Conservation (phyloP, 2,113 vertebrate species). For the Hymenochirus boettgeri region DNA sequence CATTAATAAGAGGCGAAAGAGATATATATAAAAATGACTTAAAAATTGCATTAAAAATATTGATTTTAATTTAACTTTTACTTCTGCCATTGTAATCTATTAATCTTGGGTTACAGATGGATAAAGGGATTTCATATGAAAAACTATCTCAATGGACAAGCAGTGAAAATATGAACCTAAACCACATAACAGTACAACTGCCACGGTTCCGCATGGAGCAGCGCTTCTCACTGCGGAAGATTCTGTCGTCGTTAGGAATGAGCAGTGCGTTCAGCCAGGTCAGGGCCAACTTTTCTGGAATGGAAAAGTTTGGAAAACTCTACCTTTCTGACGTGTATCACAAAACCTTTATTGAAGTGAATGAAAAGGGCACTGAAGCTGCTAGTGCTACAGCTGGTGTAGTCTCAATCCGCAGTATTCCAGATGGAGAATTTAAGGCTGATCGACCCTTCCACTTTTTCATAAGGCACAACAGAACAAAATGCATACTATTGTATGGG, state of each 20-base stretch:
- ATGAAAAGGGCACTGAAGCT: constrained; percentile 60
- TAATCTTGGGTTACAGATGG: constrained; percentile 46
- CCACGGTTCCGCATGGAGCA: constrained; percentile 62
- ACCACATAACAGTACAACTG: constrained; percentile 54
- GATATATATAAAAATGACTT: background rate
- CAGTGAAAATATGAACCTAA: constrained; percentile 34
- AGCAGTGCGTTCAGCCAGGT: constrained; percentile 52
- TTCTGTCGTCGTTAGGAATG: constrained; percentile 53
- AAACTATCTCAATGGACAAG: constrained; percentile 55
- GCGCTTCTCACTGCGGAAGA: constrained; percentile 47
- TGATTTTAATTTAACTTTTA: too few species aligned
- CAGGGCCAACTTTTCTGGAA: constrained; percentile 63
- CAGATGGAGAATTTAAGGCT: constrained; percentile 47
- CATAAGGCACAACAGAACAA: constrained; percentile 52
- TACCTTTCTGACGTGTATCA: constrained; percentile 57
- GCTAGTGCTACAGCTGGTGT: constrained; percentile 23
- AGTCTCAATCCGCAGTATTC: constrained; percentile 31
- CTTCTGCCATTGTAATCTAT: background rate
- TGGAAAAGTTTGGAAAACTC: constrained; percentile 51
- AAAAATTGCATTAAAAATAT: too few species aligned
- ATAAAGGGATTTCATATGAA: constrained; percentile 45
- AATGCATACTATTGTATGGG: constrained; percentile 59
- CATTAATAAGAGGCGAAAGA: background rate
- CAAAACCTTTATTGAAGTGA: constrained; percentile 58
- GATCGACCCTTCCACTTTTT: constrained; percentile 61